A percentile compares a stretch with the other conserved stretches of the same genome.
These are phyloP conservation scores for Octodon degus DNA, from an alignment of 2,113 vertebrate genomes.

Conservation along the genomic window DNA sequence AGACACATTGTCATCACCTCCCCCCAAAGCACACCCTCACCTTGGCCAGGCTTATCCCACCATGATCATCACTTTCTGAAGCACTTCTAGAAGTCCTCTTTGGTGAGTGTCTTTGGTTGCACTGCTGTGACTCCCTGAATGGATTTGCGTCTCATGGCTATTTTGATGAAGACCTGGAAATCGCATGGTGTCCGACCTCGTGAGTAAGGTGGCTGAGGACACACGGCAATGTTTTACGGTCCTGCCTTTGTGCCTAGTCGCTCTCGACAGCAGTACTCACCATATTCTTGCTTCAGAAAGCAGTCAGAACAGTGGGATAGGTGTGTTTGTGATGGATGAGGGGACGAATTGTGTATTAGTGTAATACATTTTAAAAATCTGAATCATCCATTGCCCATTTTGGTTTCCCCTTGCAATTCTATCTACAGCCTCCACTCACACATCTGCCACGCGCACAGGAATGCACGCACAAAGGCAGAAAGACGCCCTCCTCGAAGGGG, in stretches of 20 bases:
- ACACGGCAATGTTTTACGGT: not conserved
- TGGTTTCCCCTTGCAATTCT: not conserved
- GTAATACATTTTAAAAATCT: not conserved
- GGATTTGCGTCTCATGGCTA: not conserved
- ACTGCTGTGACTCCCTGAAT: not conserved
- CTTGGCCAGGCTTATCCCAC: not conserved
- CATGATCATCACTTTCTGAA: not conserved
- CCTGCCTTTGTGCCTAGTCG: not conserved
- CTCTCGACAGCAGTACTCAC: not conserved
- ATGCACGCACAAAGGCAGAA: not conserved
- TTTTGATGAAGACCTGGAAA: not conserved
- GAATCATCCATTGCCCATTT: not conserved
- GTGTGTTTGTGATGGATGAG: not conserved
- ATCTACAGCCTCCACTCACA: fast-evolving
- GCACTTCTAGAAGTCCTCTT: not conserved
- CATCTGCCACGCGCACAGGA: not conserved
- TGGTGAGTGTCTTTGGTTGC: not conserved
- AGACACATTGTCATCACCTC: not conserved
- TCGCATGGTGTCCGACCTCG: not conserved
- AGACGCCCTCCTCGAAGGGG: not conserved
- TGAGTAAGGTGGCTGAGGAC: not conserved
- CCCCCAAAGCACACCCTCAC: not conserved
- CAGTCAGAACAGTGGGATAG: not conserved
- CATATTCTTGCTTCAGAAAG: not conserved
- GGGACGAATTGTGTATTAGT: not conserved